A percentile compares a stretch with the other conserved stretches of the same genome.
Conservation (phyloP, 2,797 vertebrate species). For the Gambelia wislizenii region DNA sequence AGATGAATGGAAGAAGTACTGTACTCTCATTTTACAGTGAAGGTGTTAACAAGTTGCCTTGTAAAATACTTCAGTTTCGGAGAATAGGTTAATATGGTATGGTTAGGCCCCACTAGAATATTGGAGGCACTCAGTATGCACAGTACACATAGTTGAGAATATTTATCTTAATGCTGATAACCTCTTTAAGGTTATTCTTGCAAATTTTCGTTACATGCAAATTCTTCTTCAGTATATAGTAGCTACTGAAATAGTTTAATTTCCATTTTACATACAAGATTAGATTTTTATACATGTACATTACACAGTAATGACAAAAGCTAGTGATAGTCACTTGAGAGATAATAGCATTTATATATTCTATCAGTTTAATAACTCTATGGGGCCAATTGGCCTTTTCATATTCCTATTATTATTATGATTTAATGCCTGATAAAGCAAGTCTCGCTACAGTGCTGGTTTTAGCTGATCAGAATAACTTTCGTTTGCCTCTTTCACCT, state of each 20-base stretch:
- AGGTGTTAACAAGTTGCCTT: too few species aligned
- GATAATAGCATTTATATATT: constrained; percentile 45
- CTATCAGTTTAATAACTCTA: constrained; percentile 45
- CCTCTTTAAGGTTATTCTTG: constrained; percentile 34
- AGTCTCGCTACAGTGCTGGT: constrained; percentile 34
- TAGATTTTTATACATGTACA: constrained; percentile 48
- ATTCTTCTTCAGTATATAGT: neutral
- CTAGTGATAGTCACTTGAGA: constrained; percentile 39
- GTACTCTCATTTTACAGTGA: neutral
- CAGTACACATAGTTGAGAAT: neutral
- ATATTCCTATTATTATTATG: constrained; percentile 32
- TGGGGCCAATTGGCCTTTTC: constrained; percentile 45
- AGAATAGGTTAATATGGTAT: neutral
- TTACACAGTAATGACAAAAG: constrained; percentile 42
- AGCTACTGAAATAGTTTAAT: constrained; percentile 16
- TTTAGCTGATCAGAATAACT: constrained; percentile 33
- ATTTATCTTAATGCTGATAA: constrained; percentile 15
- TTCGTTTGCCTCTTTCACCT: constrained; percentile 39
- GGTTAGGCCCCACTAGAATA: neutral
- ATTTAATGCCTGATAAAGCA: constrained; percentile 45
- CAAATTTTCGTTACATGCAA: constrained; percentile 45
- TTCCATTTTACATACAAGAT: constrained; percentile 43
- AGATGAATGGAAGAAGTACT: neutral
- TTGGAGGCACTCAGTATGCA: neutral
- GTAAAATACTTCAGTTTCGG: neutral